A percentile compares a stretch with the other conserved stretches of the same genome.
Evolutionary conservation across 1,140 invertebrate genomes (phyloP).

Genomic region (Oedothorax gibbosus): DNA sequence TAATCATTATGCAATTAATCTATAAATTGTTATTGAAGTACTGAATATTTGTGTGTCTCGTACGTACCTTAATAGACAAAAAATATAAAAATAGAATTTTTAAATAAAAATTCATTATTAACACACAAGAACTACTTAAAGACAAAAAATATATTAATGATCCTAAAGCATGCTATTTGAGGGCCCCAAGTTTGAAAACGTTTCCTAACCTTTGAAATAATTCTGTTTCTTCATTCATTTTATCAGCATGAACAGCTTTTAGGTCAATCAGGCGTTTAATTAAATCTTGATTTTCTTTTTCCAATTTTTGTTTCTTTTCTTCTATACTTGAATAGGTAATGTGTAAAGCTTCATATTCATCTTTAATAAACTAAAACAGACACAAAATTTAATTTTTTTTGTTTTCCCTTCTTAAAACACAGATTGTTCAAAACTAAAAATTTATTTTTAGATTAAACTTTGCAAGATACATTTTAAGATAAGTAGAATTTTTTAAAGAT

Average conservation of each 20-base stretch:
- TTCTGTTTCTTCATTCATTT: conserved; percentile 94
- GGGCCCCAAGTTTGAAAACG: conserved; percentile 5
- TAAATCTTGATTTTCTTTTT: conserved; percentile 91
- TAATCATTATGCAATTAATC: no score
- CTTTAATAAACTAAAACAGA: conserved; percentile 78
- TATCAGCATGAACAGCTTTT: conserved; percentile 93
- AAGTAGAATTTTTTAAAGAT: neutral
- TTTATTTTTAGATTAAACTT: neutral
- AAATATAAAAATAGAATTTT: no score
- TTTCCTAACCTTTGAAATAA: conserved; percentile 76
- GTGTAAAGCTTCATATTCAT: conserved; percentile 95
- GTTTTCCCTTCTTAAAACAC: no score
- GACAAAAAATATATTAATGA: no score
- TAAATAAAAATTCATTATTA: no score
- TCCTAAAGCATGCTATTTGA: no score
- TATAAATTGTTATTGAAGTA: no score
- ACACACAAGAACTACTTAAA: no score
- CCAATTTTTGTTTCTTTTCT: conserved; percentile 85
- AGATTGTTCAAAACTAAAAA: conserved; percentile 17
- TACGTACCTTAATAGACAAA: no score
- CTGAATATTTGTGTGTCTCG: no score
- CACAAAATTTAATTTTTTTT: no score
- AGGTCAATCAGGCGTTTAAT: conserved; percentile 85
- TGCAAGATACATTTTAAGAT: neutral
- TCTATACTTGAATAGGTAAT: conserved; percentile 89